phyloP scores from a whole-genome alignment of 1,140 invertebrate species.

The Ylistrum balloti region DNA sequence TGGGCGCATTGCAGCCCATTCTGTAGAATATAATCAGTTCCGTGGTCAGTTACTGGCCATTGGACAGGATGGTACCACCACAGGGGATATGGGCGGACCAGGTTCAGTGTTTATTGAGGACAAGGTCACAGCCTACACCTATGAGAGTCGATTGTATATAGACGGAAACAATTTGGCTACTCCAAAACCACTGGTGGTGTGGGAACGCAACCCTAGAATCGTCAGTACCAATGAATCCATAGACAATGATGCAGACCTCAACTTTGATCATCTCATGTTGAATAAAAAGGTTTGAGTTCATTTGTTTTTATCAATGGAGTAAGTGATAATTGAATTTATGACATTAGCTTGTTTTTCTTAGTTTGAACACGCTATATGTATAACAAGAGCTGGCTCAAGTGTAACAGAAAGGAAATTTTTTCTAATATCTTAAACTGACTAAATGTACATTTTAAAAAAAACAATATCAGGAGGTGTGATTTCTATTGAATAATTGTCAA shows the following conservation, averaged over 20 bases:
- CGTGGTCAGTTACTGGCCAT: constrained; percentile 65
- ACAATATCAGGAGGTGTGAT: too few relatives aligned
- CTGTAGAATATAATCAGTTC: constrained; percentile 69
- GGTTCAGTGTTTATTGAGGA: constrained; percentile 76
- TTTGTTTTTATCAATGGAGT: too few relatives aligned
- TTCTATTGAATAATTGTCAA: too few relatives aligned
- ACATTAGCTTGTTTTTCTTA: too few relatives aligned
- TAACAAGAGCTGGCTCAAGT: too few relatives aligned
- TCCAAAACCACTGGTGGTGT: constrained; percentile 71
- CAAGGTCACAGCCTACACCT: constrained; percentile 58
- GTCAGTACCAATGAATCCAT: constrained; percentile 54
- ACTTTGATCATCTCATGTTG: constrained; percentile 75
- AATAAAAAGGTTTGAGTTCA: constrained; percentile 65
- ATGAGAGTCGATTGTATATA: constrained; percentile 72
- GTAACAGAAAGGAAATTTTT: too few relatives aligned
- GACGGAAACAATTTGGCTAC: constrained; percentile 64
- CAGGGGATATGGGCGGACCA: constrained; percentile 71
- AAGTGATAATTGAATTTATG: too few relatives aligned
- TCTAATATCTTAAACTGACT: too few relatives aligned
- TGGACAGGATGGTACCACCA: constrained; percentile 60
- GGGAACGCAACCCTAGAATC: constrained; percentile 68
- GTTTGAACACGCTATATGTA: too few relatives aligned
- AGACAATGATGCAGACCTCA: constrained; percentile 69
- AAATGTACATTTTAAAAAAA: too few relatives aligned
- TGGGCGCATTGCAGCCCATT: constrained; percentile 72